Conservation (phyloP, 2,888 invertebrate genomes). For the Amblyjoppa fuscipennis region DNA sequence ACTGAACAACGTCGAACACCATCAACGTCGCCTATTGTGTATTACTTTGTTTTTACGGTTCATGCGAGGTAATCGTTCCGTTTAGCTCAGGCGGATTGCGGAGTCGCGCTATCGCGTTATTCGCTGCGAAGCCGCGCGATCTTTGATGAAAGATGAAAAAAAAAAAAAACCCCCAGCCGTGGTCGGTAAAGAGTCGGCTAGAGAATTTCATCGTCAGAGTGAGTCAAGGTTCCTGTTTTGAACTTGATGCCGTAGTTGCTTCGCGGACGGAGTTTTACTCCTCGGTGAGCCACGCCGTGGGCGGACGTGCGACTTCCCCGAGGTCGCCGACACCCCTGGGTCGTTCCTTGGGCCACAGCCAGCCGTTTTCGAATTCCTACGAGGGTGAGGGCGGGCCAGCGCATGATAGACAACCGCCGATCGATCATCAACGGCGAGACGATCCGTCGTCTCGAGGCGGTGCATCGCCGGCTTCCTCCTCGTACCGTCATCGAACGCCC, state of each 20-base stretch:
- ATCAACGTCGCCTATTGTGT: slow-evolving; percentile 50
- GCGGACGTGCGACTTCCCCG: slow-evolving; percentile 87
- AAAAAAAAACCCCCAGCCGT: not conserved
- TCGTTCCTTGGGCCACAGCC: slow-evolving; percentile 84
- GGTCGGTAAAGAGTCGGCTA: not conserved
- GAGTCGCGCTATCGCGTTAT: not conserved
- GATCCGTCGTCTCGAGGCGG: slow-evolving; percentile 86
- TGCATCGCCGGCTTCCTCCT: slow-evolving; percentile 86
- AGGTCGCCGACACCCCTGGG: slow-evolving; percentile 87
- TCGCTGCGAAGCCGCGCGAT: not conserved
- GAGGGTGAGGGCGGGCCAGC: slow-evolving; percentile 68
- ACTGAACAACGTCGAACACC: slow-evolving; percentile 74
- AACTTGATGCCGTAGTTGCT: slow-evolving; percentile 79
- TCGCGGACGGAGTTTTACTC: slow-evolving; percentile 89
- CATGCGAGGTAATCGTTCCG: not conserved
- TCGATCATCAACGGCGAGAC: slow-evolving; percentile 84
- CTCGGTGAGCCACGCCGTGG: slow-evolving; percentile 92
- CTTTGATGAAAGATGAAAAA: not conserved
- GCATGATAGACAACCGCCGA: slow-evolving; percentile 72
- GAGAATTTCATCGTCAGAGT: slow-evolving; percentile 39
- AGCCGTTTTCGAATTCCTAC: slow-evolving; percentile 74
- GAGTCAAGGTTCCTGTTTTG: slow-evolving; percentile 68
- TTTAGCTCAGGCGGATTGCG: slow-evolving; percentile 1
- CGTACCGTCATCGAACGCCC: slow-evolving; percentile 85
- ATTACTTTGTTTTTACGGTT: not conserved